Evolutionary conservation across 1,140 invertebrate species (phyloP).

Genomic region (Stenopsyche tienmushanensis): DNA sequence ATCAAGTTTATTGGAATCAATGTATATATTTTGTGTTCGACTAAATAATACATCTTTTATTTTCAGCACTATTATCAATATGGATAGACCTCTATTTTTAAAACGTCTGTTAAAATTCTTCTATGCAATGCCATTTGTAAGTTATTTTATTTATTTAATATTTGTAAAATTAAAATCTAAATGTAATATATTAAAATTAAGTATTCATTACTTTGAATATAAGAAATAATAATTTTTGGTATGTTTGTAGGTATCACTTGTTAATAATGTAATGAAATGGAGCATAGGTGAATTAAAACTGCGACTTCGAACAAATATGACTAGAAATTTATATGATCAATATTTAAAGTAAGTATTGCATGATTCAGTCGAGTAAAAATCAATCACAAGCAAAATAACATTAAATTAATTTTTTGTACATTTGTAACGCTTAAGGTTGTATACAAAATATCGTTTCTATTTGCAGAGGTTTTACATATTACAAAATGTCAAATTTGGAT

Average conservation of each 20-base stretch:
- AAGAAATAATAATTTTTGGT: no score
- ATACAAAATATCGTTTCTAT: conserved; percentile 38
- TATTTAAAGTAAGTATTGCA: conserved; percentile 81
- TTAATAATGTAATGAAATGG: conserved; percentile 93
- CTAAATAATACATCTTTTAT: conserved; percentile 43
- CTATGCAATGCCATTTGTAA: conserved; percentile 79
- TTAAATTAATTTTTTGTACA: no score
- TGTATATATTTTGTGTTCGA: background rate
- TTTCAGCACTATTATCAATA: conserved; percentile 89
- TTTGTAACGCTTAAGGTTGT: background rate
- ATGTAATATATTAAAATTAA: background rate
- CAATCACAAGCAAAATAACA: no score
- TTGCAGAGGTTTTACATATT: conserved; percentile 92
- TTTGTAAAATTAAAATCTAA: no score
- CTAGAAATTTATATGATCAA: conserved; percentile 82
- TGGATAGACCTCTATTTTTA: conserved; percentile 76
- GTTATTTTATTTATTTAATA: no score
- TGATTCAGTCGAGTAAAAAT: background rate
- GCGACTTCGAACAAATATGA: conserved; percentile 85
- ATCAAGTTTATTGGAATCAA: background rate
- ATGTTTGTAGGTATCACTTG: conserved; percentile 74
- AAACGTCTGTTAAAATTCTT: conserved; percentile 75
- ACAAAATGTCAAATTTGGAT: conserved; percentile 95
- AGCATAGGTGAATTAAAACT: conserved; percentile 92
- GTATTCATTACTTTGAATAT: background rate